Evolutionary conservation across 2,888 invertebrate species (phyloP), one percentile per base, ranked within the genome.

Genomic region (Agriopis marginaria): DNA sequence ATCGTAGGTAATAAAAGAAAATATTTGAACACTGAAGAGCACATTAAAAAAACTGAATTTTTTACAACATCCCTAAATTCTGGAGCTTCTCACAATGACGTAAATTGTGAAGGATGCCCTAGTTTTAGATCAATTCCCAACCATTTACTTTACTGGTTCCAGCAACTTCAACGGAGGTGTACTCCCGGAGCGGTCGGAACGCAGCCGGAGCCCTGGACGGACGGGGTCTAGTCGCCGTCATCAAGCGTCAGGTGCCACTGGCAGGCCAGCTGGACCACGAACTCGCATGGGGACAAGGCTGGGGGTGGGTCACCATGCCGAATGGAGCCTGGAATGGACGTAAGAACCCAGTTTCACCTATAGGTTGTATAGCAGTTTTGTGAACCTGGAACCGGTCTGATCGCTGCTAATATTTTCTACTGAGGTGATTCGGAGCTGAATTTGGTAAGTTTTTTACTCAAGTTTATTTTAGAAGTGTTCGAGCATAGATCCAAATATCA

Each of bases 291-390:
- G 97, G 97, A 6, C 96, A 97, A 79, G 97, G 97, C 58, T 96
- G 96, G 96, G 97, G 97, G 3, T 97, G 96, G 96, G 96, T 96
- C 66, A 96, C 96, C 12, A 83, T 96, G 79, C 96, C 96, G 11
- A 96, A 96, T 70, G 96, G 96, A 9, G 96, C 95, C 2, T 96
- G 96, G 96, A 96, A 95, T 78, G 96, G 96, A 81, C 95, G 96
- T 95, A 77, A 92, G 93, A 92, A 76, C 59, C 11, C 6, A 14
- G 42, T 60, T 23, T 11, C 9, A n/a, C n/a, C 10, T n/a, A 23
- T 3, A 23, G 42, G 14, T 23, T 50, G 50, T 49, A 0, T 49
- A 61, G 49, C n/a, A n/a, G 40, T 53, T 32, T 12, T 7, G 7
- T 9, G 3, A 56, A 10, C 11, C 8, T 40, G 8, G 40, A 55